Evolutionary conservation across 2,113 vertebrate genomes (phyloP).

Genomic region (Engraulis encrasicolus): DNA sequence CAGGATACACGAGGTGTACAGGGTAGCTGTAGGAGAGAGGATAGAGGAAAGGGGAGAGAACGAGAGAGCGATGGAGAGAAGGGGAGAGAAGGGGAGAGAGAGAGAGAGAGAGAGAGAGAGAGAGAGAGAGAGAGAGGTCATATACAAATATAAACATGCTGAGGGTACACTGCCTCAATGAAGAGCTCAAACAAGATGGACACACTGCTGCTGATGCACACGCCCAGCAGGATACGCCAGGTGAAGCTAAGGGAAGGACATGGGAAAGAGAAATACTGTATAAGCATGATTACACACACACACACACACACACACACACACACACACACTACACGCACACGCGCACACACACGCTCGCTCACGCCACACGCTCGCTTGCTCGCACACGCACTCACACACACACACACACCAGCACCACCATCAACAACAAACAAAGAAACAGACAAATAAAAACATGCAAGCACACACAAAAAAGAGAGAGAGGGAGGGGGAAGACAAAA

Average conservation of each 20-base stretch:
- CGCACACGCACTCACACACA: too few relatives aligned
- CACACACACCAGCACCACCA: too few relatives aligned
- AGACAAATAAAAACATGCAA: too few relatives aligned
- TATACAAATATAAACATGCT: too few relatives aligned
- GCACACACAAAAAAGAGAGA: too few relatives aligned
- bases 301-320: not conserved
- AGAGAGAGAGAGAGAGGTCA: too few relatives aligned
- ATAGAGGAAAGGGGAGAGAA: not conserved
- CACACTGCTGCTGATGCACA: conserved; percentile 94
- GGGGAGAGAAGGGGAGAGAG: not conserved
- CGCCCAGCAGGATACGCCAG: conserved; percentile 93
- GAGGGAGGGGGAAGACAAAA: too few relatives aligned
- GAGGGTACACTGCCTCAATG: conserved; percentile 97
- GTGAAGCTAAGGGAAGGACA: conserved; percentile 84
- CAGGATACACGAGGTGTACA: conserved; percentile 95
- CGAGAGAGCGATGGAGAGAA: too few relatives aligned
- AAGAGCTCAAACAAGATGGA: conserved; percentile 98
- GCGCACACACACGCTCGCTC: too few relatives aligned
- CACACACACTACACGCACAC: not conserved
- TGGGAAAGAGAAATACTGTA: conserved; percentile 29
- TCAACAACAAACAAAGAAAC: too few relatives aligned
- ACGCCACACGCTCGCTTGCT: too few relatives aligned
- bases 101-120: not conserved
- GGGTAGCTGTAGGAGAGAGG: conserved; percentile 78
- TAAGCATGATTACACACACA: too few relatives aligned